Evolutionary conservation across 2,888 invertebrate species (phyloP), one percentile per base, ranked within the genome.

Genomic region (Latheticus oryzae): DNA sequence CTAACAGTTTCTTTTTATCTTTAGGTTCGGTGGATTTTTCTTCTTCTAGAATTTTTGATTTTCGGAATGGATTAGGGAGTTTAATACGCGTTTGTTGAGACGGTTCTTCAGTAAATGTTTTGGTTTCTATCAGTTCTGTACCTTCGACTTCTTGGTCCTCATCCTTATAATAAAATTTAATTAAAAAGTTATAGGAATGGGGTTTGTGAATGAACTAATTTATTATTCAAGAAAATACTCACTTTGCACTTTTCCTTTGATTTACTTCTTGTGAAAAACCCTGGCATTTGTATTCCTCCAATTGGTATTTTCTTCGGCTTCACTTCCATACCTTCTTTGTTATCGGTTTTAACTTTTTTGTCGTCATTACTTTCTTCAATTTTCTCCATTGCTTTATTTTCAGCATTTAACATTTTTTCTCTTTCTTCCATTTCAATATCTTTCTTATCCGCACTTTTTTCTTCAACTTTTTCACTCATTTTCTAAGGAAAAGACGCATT

Each of bases 211-310:
- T 21, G 7, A 21, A 21, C 7, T 21, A 7, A 21, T 21, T 21
- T 21, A 7, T 7, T 21, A 21, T 7, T 7, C n/a, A n/a, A n/a
- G n/a, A n/a, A n/a, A n/a, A n/a, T 2, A 9, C 47, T 62, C 79
- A 88, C 88, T 85, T 87, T 91, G 78, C 82, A 84, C 65, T 84
- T 87, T 75, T 88, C 88, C 73, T 86, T 87, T 61, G 90, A 89
- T 66, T 88, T 88, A 74, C 87, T 87, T 67, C 89, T 86, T 58
- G 87, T 88, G 71, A 91, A 91, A 79, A 91, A 92, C 8, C 91
- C 91, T 2, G 92, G 92, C 86, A 92, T 88, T 80, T 91, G 91
- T 63, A 92, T 90, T n/a, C 90, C 92, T 40, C 91, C 92, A 70
- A 91, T 92, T 2, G 92, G 92, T 69, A 91, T 91, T 75, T 90